Percentiles rank a stretch among this genome's conserved stretches.
These are phyloP conservation scores for Tenthredo mesomela DNA, from an alignment of 2,888 invertebrate species.

Conservation along the genomic window DNA sequence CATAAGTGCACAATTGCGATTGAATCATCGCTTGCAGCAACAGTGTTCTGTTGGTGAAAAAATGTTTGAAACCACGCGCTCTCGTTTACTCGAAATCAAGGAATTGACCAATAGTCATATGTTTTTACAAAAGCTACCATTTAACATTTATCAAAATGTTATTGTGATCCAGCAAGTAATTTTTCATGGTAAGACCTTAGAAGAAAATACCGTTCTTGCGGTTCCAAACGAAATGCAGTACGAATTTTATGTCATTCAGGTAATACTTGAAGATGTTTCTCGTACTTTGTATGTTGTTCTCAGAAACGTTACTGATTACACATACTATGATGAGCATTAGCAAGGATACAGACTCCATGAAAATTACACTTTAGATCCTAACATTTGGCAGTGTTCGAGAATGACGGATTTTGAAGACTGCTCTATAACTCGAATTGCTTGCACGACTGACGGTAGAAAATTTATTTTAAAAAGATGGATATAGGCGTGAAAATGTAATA, in stretches of 20 bases:
- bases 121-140: conserved; percentile 32
- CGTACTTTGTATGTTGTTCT: conserved; percentile 46
- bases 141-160: conserved; percentile 39
- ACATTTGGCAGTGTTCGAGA: conserved; percentile 53
- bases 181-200: conserved; percentile 47
- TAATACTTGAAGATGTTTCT: conserved; percentile 50
- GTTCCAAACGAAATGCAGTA: conserved; percentile 50
- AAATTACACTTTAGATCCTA: conserved; percentile 38
- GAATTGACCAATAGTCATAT: not conserved
- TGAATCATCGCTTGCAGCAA: conserved; percentile 52
- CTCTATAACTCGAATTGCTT: conserved; percentile 46
- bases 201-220: conserved; percentile 49
- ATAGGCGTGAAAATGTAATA: conserved; percentile 3
- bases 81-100: not conserved
- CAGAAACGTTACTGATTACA: conserved; percentile 52
- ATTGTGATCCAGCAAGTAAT: conserved; percentile 40
- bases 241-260: conserved; percentile 50
- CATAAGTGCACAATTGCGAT: conserved; percentile 53
- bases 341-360: conserved; percentile 53
- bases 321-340: conserved; percentile 55
- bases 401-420: conserved; percentile 43
- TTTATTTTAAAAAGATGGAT: conserved; percentile 53
- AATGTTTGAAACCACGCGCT: conserved; percentile 11
- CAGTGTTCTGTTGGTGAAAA: not conserved
- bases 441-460: conserved; percentile 12